A percentile compares a stretch with the other conserved stretches of the same genome.
Conservation (phyloP, 2,888 invertebrate species). For the Temnothorax unifasciatus region DNA sequence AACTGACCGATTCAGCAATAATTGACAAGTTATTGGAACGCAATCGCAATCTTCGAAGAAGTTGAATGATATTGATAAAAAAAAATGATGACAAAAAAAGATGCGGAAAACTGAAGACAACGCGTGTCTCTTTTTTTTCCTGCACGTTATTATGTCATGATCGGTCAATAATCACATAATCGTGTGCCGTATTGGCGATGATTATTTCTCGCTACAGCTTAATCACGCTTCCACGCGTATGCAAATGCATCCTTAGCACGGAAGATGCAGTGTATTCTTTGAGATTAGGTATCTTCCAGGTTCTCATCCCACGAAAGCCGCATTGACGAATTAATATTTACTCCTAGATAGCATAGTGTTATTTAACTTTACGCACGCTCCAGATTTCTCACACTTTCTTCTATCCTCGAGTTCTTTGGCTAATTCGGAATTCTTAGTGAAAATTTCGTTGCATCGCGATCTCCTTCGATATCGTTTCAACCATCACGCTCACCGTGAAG, state of each 20-base stretch:
- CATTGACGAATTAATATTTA: background rate
- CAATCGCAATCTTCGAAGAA: background rate
- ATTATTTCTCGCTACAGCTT: background rate
- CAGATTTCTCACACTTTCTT: conserved; percentile 21
- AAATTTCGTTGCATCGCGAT: background rate
- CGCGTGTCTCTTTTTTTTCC: background rate
- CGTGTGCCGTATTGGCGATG: background rate
- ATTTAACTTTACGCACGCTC: background rate
- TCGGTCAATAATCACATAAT: conserved; percentile 6
- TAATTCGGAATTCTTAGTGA: background rate
- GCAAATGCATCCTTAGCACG: conserved; percentile 1
- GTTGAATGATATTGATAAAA: background rate
- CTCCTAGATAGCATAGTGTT: background rate
- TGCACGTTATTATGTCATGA: background rate
- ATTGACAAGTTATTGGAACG: background rate
- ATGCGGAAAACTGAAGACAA: background rate
- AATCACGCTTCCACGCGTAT: background rate
- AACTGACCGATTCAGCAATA: background rate
- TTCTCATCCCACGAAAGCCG: conserved; percentile 28
- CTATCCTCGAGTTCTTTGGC: background rate
- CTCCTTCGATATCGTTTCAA: background rate
- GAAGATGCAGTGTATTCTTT: background rate
- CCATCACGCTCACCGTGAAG: background rate
- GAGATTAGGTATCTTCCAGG: background rate
- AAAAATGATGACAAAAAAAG: background rate